Percentiles rank a stretch among this genome's conserved stretches.
phyloP scores from a whole-genome alignment of 1,140 invertebrate species.

The Mamestra configurata region DNA sequence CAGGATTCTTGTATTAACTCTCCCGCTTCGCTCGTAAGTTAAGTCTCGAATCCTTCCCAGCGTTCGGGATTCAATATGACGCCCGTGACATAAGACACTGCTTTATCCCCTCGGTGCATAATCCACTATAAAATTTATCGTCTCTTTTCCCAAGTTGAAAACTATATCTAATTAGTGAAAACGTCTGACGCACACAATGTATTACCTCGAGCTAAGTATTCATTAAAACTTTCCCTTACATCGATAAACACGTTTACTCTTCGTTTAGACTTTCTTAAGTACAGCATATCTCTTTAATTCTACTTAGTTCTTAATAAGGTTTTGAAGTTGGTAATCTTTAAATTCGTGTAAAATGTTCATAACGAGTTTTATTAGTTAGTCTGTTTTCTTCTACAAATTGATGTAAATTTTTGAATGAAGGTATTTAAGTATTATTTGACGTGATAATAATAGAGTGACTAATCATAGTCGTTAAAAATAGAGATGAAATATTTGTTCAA shows the following conservation, averaged over 20 bases:
- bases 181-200: conserved; percentile 27
- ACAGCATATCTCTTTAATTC: conserved; percentile 11
- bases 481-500: too few species aligned
- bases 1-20: too few species aligned
- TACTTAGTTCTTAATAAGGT: conserved; percentile 6
- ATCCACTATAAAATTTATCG: too few species aligned
- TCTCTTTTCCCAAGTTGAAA: not conserved
- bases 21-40: too few species aligned
- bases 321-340: not conserved
- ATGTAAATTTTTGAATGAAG: not conserved
- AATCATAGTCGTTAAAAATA: too few species aligned
- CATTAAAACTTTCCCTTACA: conserved; percentile 39
- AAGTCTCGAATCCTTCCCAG: too few species aligned
- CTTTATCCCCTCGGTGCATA: too few species aligned
- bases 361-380: not conserved
- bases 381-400: not conserved
- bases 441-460: too few species aligned
- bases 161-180: conserved; percentile 12
- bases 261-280: not conserved
- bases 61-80: too few species aligned
- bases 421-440: not conserved
- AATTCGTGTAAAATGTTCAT: not conserved
- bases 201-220: conserved; percentile 12
- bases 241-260: conserved; percentile 20
- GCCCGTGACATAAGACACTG: too few species aligned